phyloP scores from a whole-genome alignment of 2,113 vertebrate species.

The Ceyx margarethae region DNA sequence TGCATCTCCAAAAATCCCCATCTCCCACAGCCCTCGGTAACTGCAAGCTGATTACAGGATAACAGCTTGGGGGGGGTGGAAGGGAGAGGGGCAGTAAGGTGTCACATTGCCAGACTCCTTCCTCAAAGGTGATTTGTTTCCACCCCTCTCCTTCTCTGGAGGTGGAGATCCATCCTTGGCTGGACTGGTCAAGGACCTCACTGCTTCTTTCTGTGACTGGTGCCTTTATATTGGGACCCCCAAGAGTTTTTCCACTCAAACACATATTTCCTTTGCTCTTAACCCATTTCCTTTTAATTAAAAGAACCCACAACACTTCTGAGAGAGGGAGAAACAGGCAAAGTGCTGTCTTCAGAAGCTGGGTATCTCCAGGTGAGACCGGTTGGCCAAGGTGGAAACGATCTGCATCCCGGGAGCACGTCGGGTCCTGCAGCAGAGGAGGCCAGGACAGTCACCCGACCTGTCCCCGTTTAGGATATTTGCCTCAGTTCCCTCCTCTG shows the following conservation, averaged over 20 bases:
- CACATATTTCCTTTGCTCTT: not conserved
- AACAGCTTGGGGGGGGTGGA: not conserved
- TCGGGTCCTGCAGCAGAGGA: fast-evolving
- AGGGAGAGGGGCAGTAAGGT: not conserved
- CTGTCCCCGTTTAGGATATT: not conserved
- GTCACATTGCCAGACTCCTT: not conserved
- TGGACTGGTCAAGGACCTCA: not conserved
- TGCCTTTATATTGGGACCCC: not conserved
- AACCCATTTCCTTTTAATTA: not conserved
- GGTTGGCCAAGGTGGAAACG: fast-evolving
- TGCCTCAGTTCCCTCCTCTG: not conserved
- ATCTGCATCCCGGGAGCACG: fast-evolving
- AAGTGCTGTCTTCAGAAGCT: not conserved
- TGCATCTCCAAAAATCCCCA: not conserved
- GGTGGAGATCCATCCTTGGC: not conserved
- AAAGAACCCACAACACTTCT: not conserved
- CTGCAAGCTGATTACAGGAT: fast-evolving
- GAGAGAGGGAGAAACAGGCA: not conserved
- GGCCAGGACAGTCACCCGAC: not conserved
- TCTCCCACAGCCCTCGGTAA: not conserved
- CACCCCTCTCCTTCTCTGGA: no score
- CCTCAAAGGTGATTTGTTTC: not conserved
- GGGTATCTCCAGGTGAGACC: not conserved
- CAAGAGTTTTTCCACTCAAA: not conserved
- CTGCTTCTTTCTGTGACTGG: not conserved